Evolutionary conservation across 35 echinoderm and acorn worm genomes (phyloP).

Genomic region (Chiridota heheva): DNA sequence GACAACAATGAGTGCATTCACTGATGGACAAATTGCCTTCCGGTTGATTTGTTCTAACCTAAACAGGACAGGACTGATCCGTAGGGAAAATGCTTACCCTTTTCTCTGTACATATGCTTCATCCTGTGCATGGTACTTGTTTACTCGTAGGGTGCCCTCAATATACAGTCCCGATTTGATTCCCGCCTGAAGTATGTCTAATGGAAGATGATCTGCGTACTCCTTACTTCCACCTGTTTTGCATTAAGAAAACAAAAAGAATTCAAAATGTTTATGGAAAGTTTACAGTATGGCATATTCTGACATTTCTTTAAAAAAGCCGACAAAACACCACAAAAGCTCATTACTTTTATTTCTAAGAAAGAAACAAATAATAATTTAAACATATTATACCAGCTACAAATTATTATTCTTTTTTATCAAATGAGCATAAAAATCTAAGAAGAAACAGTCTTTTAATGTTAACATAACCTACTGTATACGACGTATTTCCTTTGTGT

Average conservation of each 20-base stretch:
- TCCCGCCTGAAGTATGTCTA: conserved; percentile 56
- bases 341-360: not conserved
- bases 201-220: conserved; percentile 61
- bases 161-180: conserved; percentile 83
- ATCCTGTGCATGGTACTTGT: conserved; percentile 84
- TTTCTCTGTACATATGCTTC: conserved; percentile 83
- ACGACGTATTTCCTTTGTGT: too few relatives aligned
- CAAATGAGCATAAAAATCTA: not conserved
- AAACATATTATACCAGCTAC: not conserved
- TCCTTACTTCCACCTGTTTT: conserved; percentile 78
- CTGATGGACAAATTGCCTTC: too few relatives aligned
- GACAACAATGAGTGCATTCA: not conserved
- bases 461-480: too few relatives aligned
- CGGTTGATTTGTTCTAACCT: too few relatives aligned
- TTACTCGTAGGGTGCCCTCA: conserved; percentile 76
- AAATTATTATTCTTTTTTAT: not conserved
- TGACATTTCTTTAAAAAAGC: not conserved
- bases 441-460: not conserved
- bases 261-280: not conserved
- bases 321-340: not conserved
- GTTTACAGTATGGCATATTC: not conserved
- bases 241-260: not conserved
- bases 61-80: too few relatives aligned
- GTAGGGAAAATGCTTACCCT: conserved; percentile 23
- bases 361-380: not conserved